Conservation (phyloP, 2,797 vertebrate genomes). For the Neopelma chrysocephalum region DNA sequence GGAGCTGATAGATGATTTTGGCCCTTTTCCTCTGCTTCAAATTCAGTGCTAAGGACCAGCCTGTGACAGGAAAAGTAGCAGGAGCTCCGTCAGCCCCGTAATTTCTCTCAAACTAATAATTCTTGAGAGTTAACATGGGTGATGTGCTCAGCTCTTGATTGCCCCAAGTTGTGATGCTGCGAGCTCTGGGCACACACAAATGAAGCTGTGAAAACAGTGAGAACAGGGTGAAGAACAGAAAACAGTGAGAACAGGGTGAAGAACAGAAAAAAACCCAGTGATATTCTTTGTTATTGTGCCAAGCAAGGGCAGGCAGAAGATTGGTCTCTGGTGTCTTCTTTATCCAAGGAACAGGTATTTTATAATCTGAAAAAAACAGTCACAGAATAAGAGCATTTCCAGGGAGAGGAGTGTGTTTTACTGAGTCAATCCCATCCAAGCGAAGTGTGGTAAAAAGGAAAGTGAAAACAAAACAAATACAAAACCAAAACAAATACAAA, state of each 20-base stretch:
- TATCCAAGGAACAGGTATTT: background rate
- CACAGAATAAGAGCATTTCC: background rate
- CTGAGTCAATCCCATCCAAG: background rate
- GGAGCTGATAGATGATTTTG: background rate
- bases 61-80: background rate
- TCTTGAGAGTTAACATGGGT: background rate
- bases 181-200: background rate
- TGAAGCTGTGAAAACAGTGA: background rate
- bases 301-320: background rate
- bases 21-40: background rate
- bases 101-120: background rate
- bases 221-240: background rate
- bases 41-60: background rate
- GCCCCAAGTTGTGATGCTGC: background rate
- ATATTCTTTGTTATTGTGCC: background rate
- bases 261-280: background rate
- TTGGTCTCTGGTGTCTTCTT: background rate
- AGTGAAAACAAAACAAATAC: background rate
- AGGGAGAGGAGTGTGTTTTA: background rate
- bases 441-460: background rate
- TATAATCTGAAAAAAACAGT: background rate
- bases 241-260: background rate
- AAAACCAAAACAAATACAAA: background rate
- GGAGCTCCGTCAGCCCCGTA: background rate
- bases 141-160: background rate